Conservation (phyloP, 2,113 vertebrate genomes). For the Gavia stellata region DNA sequence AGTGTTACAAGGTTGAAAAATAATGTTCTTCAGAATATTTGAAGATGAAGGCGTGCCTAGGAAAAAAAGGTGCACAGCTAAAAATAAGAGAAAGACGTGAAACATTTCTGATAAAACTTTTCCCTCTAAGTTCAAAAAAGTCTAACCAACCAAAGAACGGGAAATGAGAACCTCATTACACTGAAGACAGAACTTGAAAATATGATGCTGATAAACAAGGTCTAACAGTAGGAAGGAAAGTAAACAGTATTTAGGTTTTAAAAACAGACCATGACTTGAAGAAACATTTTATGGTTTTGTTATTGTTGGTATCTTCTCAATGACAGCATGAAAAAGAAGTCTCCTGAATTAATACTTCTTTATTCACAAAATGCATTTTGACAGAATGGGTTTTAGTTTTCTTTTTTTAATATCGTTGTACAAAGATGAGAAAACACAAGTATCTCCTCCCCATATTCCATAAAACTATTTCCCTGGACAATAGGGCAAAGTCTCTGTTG, state of each 20-base stretch:
- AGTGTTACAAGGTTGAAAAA: not conserved
- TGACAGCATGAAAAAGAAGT: not conserved
- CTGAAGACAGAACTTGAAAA: not conserved
- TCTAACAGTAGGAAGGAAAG: not conserved
- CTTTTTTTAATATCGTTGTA: not conserved
- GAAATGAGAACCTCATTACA: not conserved
- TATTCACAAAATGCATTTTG: not conserved
- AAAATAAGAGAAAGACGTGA: not conserved
- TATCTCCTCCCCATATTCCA: not conserved
- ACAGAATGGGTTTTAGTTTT: not conserved
- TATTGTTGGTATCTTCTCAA: not conserved
- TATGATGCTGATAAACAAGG: not conserved
- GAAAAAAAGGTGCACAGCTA: not conserved
- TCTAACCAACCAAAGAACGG: not conserved
- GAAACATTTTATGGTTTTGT: not conserved
- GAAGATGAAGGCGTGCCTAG: not conserved
- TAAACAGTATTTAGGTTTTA: not conserved
- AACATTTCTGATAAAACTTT: not conserved
- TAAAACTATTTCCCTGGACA: not conserved
- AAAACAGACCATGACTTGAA: not conserved
- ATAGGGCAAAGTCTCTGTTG: not conserved
- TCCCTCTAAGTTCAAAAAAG: not conserved
- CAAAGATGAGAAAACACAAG: not conserved
- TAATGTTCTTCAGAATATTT: not conserved
- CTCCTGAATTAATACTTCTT: not conserved